A percentile compares a stretch with the other conserved stretches of the same genome.
Conservation (phyloP, 2,113 vertebrate species). For the Jaculus jaculus region DNA sequence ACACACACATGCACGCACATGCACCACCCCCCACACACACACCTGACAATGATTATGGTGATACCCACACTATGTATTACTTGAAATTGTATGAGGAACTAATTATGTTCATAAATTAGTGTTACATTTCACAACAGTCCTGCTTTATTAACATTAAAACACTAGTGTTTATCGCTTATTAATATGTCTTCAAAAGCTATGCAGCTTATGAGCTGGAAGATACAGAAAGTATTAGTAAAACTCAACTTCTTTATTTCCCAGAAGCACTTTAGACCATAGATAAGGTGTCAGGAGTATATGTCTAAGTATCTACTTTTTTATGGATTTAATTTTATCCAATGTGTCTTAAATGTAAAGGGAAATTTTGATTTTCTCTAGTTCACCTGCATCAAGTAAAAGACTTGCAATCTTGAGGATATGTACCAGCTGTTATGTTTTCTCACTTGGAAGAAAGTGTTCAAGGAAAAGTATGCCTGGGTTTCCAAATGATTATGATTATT, state of each 20-base stretch:
- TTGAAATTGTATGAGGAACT: neutral
- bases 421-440: neutral
- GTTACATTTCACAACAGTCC: neutral
- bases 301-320: neutral
- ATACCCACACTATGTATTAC: neutral
- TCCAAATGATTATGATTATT: slow-evolving; percentile 4
- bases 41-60: neutral
- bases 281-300: neutral
- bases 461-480: neutral
- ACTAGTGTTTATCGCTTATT: neutral
- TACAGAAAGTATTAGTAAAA: neutral
- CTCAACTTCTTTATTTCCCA: neutral
- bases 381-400: neutral
- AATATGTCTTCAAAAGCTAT: neutral
- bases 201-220: neutral
- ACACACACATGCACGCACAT: too few relatives aligned
- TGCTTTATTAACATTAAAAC: neutral
- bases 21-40: too few relatives aligned
- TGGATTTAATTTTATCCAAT: neutral
- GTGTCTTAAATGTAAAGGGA: neutral
- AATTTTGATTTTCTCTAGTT: neutral
- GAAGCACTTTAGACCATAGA: neutral
- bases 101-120: neutral
- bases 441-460: neutral
- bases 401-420: neutral